Conservation (phyloP, 92 coral and sea anemone genomes). For the Desmophyllum pertusum region DNA sequence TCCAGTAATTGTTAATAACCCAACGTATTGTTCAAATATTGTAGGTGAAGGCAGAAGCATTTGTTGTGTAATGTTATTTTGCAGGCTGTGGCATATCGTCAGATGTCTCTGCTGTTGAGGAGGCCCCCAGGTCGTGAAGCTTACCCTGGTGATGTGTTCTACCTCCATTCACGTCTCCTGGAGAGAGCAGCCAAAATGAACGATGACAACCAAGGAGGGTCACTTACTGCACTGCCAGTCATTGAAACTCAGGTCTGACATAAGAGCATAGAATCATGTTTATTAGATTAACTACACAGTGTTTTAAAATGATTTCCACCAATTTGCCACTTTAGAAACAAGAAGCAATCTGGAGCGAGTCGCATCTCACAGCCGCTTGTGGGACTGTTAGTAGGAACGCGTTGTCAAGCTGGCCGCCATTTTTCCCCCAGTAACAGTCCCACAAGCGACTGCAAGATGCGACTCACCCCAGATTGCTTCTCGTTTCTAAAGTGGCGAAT, state of each 20-base stretch:
- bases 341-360: no score
- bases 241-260: conserved; percentile 92
- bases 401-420: no score
- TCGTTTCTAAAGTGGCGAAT: no score
- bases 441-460: no score
- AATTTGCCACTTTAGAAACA: no score
- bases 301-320: no score
- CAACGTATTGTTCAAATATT: no score
- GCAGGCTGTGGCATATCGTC: conserved; percentile 99
- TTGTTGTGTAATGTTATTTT: background rate
- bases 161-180: conserved; percentile 97
- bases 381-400: no score
- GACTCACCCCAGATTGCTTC: no score
- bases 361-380: no score
- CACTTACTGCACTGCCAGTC: conserved; percentile 96
- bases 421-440: no score
- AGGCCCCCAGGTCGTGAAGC: conserved; percentile 99
- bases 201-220: conserved; percentile 95
- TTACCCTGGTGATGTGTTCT: conserved; percentile 99
- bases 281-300: background rate
- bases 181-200: conserved; percentile 99
- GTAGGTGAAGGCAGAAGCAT: background rate
- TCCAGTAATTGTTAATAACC: no score
- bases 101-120: conserved; percentile 97
- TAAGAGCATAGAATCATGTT: background rate